Evolutionary conservation across 2,113 vertebrate species (phyloP), one percentile per base, ranked within the genome.

Genomic region (Crocuta crocuta): DNA sequence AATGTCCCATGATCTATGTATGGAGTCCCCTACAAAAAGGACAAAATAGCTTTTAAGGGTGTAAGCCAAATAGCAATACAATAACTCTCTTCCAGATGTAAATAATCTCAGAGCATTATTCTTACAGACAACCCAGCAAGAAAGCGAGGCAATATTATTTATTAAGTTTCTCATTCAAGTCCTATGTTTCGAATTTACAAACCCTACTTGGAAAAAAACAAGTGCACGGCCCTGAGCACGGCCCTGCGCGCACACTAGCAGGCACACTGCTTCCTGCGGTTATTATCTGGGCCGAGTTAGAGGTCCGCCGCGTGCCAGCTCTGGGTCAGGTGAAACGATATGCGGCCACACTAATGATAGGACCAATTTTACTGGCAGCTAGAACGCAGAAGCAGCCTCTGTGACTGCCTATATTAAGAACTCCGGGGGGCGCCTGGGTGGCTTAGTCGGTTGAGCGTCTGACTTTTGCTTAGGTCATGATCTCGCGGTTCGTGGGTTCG

Each of bases 121-220:
- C 16, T 43, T 21, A 61, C 8, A 66, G 45, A 19, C 5, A 91
- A 28, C 4, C 58, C 7, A 71, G 35, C 19, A 61, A 26, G 50
- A 81, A 93, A 70, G 5, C 71, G 28, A 88, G n/a, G 15, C 58
- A 53, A 17, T 48, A 53, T 55, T 86, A 82, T 61, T 89, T 96
- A 78, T 89, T 94, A 65, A 74, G 58, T 91, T 94, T 70, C 45
- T 70, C 58, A 96, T 95, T 83, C 39, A 79, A 91, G 48, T 35
- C 50, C 33, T 26, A 74, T 89, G 10, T n/a, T 87, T 90, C 94
- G 12, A 95, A 97, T 83, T 93, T 85, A 26, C 58, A 76, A 93
- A 79, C n/a, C 31, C 23, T 92, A 39, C 28, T 83, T 35, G 10
- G 35, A 16, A 43, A 73, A 94, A 82, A 74, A 50, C 50, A 13